Percentiles rank a stretch among this genome's conserved stretches.
Conservation (phyloP, 2,888 invertebrate genomes). For the Plagodis pulveraria region DNA sequence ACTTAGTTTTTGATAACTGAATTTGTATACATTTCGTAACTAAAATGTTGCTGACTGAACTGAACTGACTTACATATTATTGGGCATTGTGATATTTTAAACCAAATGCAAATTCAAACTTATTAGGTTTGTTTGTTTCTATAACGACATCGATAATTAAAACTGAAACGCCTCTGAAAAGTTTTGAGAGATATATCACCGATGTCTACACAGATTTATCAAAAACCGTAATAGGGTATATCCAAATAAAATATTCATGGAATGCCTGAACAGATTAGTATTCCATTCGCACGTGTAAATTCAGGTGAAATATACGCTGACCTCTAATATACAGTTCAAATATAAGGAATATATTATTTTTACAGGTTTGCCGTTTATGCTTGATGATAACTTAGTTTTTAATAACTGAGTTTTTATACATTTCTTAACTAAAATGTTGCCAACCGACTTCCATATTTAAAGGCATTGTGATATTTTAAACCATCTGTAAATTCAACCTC, state of each 20-base stretch:
- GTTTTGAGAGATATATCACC: not conserved
- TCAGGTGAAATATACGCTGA: constrained; percentile 6
- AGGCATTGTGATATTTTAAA: too few relatives aligned
- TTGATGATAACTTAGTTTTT: not conserved
- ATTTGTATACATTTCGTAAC: not conserved
- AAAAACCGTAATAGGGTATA: constrained; percentile 36
- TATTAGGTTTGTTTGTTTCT: too few relatives aligned
- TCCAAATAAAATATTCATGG: constrained; percentile 47
- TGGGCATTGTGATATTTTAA: too few relatives aligned
- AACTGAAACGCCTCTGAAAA: too few relatives aligned
- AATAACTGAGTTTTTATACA: not conserved
- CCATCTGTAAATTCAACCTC: too few relatives aligned
- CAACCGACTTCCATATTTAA: too few relatives aligned
- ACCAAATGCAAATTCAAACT: too few relatives aligned
- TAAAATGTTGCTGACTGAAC: too few relatives aligned
- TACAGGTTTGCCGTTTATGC: not conserved
- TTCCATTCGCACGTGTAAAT: constrained; percentile 8
- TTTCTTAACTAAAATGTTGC: too few relatives aligned
- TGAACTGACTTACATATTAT: too few relatives aligned
- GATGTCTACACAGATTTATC: constrained; percentile 21
- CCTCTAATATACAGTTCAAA: constrained; percentile 14
- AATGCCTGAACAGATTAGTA: constrained; percentile 31
- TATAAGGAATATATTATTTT: constrained; percentile 14
- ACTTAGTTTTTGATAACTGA: too few relatives aligned
- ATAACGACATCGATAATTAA: too few relatives aligned